Percentiles rank a stretch among this genome's conserved stretches.
phyloP scores from a whole-genome alignment of 2,113 vertebrate species.

The Cryptotis parvus region DNA sequence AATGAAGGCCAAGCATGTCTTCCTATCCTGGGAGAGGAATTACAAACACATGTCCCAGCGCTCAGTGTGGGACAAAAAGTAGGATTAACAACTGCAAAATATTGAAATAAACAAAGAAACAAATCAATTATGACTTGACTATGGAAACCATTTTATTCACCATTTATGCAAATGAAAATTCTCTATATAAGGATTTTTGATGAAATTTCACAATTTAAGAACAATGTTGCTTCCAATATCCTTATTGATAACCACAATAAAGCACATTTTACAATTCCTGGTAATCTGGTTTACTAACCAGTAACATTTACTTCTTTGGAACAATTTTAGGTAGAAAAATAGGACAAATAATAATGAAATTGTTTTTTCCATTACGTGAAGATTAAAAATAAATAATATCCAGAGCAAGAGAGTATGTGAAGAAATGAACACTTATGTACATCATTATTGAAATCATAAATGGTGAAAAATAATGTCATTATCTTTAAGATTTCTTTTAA shows the following conservation, averaged over 20 bases:
- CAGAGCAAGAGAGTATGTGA: slow-evolving; percentile 37
- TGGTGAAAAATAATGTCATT: not conserved
- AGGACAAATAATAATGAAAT: slow-evolving; percentile 56
- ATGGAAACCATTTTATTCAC: slow-evolving; percentile 58
- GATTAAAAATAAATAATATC: slow-evolving; percentile 51
- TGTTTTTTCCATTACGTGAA: slow-evolving; percentile 51
- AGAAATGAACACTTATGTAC: slow-evolving; percentile 40
- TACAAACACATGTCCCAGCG: slow-evolving; percentile 58
- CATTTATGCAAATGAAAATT: slow-evolving; percentile 64
- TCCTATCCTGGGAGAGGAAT: slow-evolving; percentile 52
- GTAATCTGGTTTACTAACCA: slow-evolving; percentile 61
- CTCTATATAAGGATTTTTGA: slow-evolving; percentile 62
- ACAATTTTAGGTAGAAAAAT: slow-evolving; percentile 67
- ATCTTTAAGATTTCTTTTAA: slow-evolving; percentile 45
- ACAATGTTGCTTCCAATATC: slow-evolving; percentile 44
- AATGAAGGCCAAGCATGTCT: slow-evolving; percentile 41
- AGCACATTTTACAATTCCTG: slow-evolving; percentile 48
- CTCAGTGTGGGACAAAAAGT: not conserved
- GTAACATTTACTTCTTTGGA: slow-evolving; percentile 60
- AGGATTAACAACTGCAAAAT: slow-evolving; percentile 57
- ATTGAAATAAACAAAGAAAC: slow-evolving; percentile 59
- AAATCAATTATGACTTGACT: slow-evolving; percentile 47
- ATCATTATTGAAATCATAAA: slow-evolving; percentile 19
- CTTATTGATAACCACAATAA: slow-evolving; percentile 54
- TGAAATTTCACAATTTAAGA: slow-evolving; percentile 60